Conservation (phyloP, 2,113 vertebrate genomes). For the Odontesthes bonariensis region DNA sequence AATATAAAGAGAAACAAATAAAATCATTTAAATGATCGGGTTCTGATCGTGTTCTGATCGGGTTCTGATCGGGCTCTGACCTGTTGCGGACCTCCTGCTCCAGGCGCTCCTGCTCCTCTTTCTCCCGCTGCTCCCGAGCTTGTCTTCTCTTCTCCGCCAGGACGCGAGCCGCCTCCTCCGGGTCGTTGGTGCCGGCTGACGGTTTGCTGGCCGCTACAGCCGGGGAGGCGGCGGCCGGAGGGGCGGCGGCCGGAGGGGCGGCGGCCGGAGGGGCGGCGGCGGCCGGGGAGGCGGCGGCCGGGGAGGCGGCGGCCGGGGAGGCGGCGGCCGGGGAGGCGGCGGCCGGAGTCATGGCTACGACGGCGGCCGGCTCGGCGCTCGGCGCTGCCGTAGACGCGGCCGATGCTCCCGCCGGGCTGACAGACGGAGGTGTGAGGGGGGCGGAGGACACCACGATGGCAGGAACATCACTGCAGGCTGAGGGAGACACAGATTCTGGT, state of each 20-base stretch:
- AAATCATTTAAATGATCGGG: too few species aligned
- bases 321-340: background rate
- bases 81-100: slow-evolving; percentile 90
- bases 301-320: background rate
- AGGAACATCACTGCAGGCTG: slow-evolving; percentile 68
- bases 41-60: too few species aligned
- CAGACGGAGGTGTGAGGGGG: slow-evolving; percentile 62
- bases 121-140: slow-evolving; percentile 93
- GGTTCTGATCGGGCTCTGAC: slow-evolving; percentile 41
- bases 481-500: background rate
- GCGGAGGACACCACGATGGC: slow-evolving; percentile 77
- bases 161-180: slow-evolving; percentile 90
- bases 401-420: slow-evolving; percentile 12
- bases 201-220: slow-evolving; percentile 72
- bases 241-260: background rate
- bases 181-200: slow-evolving; percentile 90
- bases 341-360: too few species aligned
- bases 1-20: too few species aligned
- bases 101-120: slow-evolving; percentile 89
- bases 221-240: background rate
- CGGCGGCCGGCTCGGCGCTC: background rate
- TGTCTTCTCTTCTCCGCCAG: slow-evolving; percentile 93
- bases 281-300: too few species aligned
- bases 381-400: slow-evolving; percentile 17
- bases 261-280: background rate